Conservation (phyloP, 2,797 vertebrate genomes). For the Mormyrops attenuatus region DNA sequence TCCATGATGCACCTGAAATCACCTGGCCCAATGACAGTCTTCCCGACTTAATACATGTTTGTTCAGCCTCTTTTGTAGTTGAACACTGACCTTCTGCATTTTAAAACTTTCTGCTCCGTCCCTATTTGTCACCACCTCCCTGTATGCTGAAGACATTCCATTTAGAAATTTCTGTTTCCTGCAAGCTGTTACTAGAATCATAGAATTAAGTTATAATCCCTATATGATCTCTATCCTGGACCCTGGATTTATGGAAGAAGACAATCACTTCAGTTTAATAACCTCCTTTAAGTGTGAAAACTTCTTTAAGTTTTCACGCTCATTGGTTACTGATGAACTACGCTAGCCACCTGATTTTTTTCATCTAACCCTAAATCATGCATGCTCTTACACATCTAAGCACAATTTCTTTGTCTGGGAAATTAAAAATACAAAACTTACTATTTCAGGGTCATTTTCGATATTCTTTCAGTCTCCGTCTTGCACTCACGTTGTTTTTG, state of each 20-base stretch:
- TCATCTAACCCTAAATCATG: background rate
- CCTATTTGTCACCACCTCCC: background rate
- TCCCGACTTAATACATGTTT: background rate
- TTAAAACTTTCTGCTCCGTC: background rate
- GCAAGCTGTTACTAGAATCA: background rate
- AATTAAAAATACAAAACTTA: background rate
- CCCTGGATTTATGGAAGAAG: background rate
- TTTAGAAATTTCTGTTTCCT: background rate
- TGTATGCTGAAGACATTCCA: background rate
- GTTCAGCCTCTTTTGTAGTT: background rate
- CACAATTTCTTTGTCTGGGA: slow-evolving; percentile 24
- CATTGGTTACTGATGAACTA: background rate
- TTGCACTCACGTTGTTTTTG: background rate
- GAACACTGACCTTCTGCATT: background rate
- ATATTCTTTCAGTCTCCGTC: slow-evolving; percentile 10
- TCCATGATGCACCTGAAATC: background rate
- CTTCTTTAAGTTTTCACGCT: background rate
- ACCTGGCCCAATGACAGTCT: background rate
- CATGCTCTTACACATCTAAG: slow-evolving; percentile 22
- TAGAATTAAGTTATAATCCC: background rate
- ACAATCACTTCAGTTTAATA: background rate
- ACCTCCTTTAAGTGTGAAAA: background rate
- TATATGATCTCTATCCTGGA: background rate
- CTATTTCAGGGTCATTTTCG: slow-evolving; percentile 24
- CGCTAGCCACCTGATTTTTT: background rate